A percentile compares a stretch with the other conserved stretches of the same genome.
Conservation (phyloP, 2,888 invertebrate genomes). For the Thysanoteuthis rhombus region DNA sequence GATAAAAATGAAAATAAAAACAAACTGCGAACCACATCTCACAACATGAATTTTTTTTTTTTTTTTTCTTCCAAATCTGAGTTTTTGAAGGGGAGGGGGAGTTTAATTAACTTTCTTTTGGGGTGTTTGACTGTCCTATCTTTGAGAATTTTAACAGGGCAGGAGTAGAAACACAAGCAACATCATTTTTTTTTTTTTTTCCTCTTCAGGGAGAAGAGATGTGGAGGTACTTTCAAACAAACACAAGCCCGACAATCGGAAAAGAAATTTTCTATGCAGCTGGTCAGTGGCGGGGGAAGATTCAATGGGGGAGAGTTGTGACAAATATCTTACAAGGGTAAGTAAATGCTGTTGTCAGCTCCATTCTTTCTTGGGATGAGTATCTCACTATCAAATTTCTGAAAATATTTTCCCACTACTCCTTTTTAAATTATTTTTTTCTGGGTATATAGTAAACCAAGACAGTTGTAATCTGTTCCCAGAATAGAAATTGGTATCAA, state of each 20-base stretch:
- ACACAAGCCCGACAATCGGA: background rate
- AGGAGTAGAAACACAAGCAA: background rate
- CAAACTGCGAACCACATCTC: background rate
- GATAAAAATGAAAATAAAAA: background rate
- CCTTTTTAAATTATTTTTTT: no score
- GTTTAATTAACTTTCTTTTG: no score
- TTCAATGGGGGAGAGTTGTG: background rate
- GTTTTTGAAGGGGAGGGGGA: background rate
- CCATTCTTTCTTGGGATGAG: background rate
- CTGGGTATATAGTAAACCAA: no score
- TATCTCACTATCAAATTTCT: background rate
- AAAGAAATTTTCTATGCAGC: background rate
- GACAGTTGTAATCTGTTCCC: no score
- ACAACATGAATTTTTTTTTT: constrained; percentile 12
- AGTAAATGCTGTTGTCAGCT: background rate
- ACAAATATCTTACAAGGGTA: background rate
- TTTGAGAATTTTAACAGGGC: background rate
- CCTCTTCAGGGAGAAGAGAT: background rate
- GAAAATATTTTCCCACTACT: no score
- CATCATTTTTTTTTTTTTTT: background rate
- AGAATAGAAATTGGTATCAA: no score
- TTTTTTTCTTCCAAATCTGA: background rate
- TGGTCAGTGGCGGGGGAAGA: background rate
- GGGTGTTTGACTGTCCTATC: no score
- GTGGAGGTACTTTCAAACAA: constrained; percentile 1